Base-by-base conservation (phyloP, 1,140 invertebrate genomes). In the Himalopsyche phryganea region DNA sequence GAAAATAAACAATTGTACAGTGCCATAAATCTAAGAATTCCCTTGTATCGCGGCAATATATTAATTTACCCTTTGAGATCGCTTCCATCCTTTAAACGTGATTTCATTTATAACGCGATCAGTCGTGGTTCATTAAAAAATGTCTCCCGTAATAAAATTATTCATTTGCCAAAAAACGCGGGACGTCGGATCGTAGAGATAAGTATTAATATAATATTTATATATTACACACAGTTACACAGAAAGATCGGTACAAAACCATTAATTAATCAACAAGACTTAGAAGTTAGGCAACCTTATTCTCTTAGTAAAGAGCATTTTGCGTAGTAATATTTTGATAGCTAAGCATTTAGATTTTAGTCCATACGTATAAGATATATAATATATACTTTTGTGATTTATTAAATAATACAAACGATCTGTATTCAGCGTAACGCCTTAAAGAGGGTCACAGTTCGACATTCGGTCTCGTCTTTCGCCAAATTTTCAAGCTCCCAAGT, bases 221-320 rank as follows among this genome's bases (percentile, higher is more conserved):
- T 53, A 53, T 19, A 40, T 53, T 44, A 44, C 40, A 51, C 19
- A 46, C 47, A 18, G 19, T 33, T 58, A 61, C 41, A 50, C 45
- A 53, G 56, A 63, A 47, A 63, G 52, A 63, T 41, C 42, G 56
- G 52, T 63, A 63, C 52, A 63, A 59, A 63, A 63, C 40, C 48
- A 59, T 63, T 46, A 58, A 63, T 50, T 63, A 62, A 38, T 58
- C 56, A 63, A 59, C 61, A 63, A 63, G 61, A 63, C 61, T 59
- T 63, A 63, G 13, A 55, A 59, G 52, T 59, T 54, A 59, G 51
- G 55, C 45, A 55, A 49, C 50, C 35, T 56, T 45, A 28, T 41
- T 57, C 28, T 52, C 23, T 46, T 6, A 46, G 45, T 47, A 54
- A 47, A 28, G 23, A 48, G 40, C 44, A 41, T 48, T 56, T 56